Evolutionary conservation across 92 coral and sea anemone genomes (phyloP).

Genomic region (Diadumene lineata): DNA sequence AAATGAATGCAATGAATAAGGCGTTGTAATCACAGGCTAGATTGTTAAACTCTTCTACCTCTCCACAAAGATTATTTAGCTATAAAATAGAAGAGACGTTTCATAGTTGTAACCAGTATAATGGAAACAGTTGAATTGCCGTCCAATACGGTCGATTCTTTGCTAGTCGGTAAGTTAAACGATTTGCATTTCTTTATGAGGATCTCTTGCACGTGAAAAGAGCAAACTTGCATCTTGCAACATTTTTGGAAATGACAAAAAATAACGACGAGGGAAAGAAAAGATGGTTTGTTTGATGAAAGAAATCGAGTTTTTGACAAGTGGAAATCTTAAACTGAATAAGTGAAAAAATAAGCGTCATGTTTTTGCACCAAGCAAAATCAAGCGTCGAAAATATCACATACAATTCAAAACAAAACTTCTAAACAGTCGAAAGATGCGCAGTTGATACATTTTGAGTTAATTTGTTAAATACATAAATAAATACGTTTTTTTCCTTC

Average conservation of each 20-base stretch:
- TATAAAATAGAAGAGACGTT: background rate
- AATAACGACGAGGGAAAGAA: background rate
- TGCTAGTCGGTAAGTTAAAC: slow-evolving; percentile 39
- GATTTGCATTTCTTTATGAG: background rate
- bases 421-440: no score
- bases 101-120: background rate
- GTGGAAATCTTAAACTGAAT: background rate
- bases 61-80: background rate
- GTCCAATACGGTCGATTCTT: slow-evolving; percentile 21
- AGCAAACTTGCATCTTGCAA: slow-evolving; percentile 17
- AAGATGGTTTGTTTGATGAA: background rate
- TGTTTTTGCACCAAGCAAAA: no score
- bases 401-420: no score
- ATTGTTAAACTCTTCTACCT: background rate
- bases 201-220: slow-evolving; percentile 32
- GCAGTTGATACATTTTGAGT: no score
- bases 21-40: slow-evolving; percentile 23
- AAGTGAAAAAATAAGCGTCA: background rate
- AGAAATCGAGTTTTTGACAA: background rate
- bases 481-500: background rate
- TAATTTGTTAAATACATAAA: no score
- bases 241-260: background rate
- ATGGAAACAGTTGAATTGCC: slow-evolving; percentile 29
- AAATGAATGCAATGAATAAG: slow-evolving; percentile 20
- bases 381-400: no score